Base-by-base conservation (phyloP, 2,113 vertebrate genomes). In the Ammodytes dubius region DNA sequence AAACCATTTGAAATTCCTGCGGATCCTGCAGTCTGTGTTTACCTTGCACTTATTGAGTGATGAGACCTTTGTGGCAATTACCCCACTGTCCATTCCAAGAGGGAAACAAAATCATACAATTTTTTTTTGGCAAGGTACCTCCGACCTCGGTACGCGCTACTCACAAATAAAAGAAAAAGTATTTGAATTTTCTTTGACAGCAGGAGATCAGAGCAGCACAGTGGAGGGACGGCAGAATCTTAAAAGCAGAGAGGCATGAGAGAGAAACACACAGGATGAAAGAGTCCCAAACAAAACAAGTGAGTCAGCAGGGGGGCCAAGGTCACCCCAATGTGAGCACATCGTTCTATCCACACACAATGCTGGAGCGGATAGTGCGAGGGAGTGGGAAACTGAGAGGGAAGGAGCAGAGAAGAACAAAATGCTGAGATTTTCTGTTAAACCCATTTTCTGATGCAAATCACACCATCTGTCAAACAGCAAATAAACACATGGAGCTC, bases 271-370 rank as follows among this genome's bases (percentile, higher is more conserved):
- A 49, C 70, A 50, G 85, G 88, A 92, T 90, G 74, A 90, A 90
- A 90, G 85, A 87, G 76, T 61, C 0, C 37, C 81, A 84, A 85
- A 86, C 79, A 91, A 90, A 93, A 92, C 88, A 90, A 87, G 88
- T 45, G 86, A 80, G 72, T 74, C 90, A 85, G 88, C 73, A 0
- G 90, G 89, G 27, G 75, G 9, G 88, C 84, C 88, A 83, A 90
- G 92, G 91, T 91, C 89, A 91, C 80, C 71, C 11, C 40, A 63
- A 75, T 65, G 64, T 64, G 77, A 74, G 84, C 10, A 17, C 54
- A 79, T 66, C 27, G 77, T 81, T 74, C 88, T 81, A 57, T 53
- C 10, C 19, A 57, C 45, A 79, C 53, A 61, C 71, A 70, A 8
- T 11, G 37, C 60, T 7, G 58, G 17, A 65, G 58, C 4, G 3